These are phyloP conservation scores for Tachystola acroxantha DNA, from an alignment of 2,888 invertebrate species.

Conservation along the genomic window DNA sequence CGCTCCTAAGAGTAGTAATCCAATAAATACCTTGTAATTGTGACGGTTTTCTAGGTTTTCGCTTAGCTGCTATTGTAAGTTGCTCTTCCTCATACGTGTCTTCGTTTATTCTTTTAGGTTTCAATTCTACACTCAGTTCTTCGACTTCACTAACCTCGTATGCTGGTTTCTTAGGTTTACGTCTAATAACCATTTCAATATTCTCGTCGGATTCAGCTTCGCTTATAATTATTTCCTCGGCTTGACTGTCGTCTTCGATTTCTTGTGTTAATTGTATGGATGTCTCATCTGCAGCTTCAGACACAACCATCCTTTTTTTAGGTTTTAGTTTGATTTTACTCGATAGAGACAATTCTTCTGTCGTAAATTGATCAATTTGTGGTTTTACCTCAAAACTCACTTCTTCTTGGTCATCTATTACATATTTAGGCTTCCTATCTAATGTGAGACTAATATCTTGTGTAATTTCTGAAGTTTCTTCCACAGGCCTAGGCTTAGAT, in stretches of 20 bases:
- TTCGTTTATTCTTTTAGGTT: conserved; percentile 55
- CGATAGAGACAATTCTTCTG: conserved; percentile 85
- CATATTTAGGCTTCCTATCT: conserved; percentile 82
- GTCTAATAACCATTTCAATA: conserved; percentile 68
- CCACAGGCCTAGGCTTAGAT: conserved; percentile 40
- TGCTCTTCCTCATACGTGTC: conserved; percentile 81
- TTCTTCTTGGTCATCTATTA: conserved; percentile 83
- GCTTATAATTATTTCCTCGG: conserved; percentile 82
- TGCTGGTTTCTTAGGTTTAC: conserved; percentile 66
- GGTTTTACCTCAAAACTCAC: conserved; percentile 63
- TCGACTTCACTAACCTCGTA: conserved; percentile 82
- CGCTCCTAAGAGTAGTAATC: neutral
- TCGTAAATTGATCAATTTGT: conserved; percentile 71
- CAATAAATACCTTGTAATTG: conserved; percentile 81
- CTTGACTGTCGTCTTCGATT: conserved; percentile 79
- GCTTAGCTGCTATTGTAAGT: conserved; percentile 82
- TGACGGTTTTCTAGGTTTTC: conserved; percentile 80
- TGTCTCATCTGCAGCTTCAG: conserved; percentile 83
- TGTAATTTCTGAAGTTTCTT: conserved; percentile 69
- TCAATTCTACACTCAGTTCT: conserved; percentile 78
- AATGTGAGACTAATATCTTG: conserved; percentile 83
- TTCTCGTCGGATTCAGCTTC: conserved; percentile 80
- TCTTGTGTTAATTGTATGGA: conserved; percentile 82
- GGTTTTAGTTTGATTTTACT: conserved; percentile 84
- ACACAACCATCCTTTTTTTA: conserved; percentile 78